A percentile compares a stretch with the other conserved stretches of the same genome.
Evolutionary conservation across 1,140 invertebrate genomes (phyloP).

Genomic region (Heliothis virescens): DNA sequence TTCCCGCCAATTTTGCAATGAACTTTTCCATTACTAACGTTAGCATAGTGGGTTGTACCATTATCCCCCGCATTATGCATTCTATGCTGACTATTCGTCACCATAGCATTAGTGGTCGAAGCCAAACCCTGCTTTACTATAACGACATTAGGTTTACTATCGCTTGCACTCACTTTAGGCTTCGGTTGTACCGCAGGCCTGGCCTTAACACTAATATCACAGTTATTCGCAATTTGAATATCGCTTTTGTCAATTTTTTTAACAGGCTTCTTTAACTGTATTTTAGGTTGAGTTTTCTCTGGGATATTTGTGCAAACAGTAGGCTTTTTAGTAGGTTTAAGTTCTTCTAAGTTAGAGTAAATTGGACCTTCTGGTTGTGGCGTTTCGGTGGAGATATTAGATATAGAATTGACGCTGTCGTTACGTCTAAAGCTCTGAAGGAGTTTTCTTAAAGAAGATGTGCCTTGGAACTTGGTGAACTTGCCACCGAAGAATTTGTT

Average conservation of each 20-base stretch:
- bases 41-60: slow-evolving; percentile 30
- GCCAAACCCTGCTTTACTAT: slow-evolving; percentile 89
- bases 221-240: slow-evolving; percentile 59
- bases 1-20: slow-evolving; percentile 27
- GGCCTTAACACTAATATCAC: slow-evolving; percentile 37
- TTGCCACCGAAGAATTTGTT: slow-evolving; percentile 55
- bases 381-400: slow-evolving; percentile 18
- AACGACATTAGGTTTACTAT: slow-evolving; percentile 78
- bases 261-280: slow-evolving; percentile 42
- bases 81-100: slow-evolving; percentile 53
- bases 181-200: slow-evolving; percentile 39
- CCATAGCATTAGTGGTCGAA: slow-evolving; percentile 89
- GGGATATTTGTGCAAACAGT: background rate
- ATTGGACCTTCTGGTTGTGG: slow-evolving; percentile 4
- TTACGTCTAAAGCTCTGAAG: slow-evolving; percentile 58
- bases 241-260: slow-evolving; percentile 65
- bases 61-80: slow-evolving; percentile 52
- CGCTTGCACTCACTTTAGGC: slow-evolving; percentile 10
- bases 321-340: background rate
- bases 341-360: slow-evolving; percentile 31
- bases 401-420: slow-evolving; percentile 19
- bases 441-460: slow-evolving; percentile 58
- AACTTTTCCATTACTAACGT: slow-evolving; percentile 22
- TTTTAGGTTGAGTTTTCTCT: slow-evolving; percentile 7
- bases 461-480: slow-evolving; percentile 55